Percentiles rank a stretch among this genome's conserved stretches.
phyloP scores from a whole-genome alignment of 2,888 invertebrate genomes.

The Phortica magna region DNA sequence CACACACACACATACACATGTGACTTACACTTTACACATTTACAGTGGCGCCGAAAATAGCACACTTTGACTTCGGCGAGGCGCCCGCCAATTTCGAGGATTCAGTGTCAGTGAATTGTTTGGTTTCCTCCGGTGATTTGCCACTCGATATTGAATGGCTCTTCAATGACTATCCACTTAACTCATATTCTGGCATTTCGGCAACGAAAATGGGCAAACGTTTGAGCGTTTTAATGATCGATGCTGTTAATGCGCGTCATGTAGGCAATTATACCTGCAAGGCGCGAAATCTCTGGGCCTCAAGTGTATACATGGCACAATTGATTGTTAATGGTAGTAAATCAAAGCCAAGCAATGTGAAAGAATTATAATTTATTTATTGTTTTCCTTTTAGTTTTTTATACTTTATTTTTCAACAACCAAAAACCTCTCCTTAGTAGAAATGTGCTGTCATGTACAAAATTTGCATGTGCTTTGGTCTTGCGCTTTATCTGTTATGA shows the following conservation, averaged over 20 bases:
- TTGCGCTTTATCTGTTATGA: constrained; percentile 13
- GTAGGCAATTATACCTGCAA: constrained; percentile 85
- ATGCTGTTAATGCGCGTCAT: constrained; percentile 82
- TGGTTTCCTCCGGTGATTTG: constrained; percentile 87
- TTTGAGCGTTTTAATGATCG: constrained; percentile 82
- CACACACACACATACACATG: too few species aligned
- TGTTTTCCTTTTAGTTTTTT: neutral
- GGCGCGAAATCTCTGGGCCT: constrained; percentile 82
- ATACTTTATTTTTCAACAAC: neutral
- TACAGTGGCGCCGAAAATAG: constrained; percentile 88
- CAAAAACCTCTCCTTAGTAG: neutral
- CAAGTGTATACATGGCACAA: constrained; percentile 81
- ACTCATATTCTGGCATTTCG: constrained; percentile 78
- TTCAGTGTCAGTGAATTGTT: constrained; percentile 85
- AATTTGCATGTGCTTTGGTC: constrained; percentile 9
- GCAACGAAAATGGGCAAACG: constrained; percentile 80
- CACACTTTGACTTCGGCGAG: constrained; percentile 84
- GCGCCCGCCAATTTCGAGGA: constrained; percentile 80
- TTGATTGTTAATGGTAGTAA: constrained; percentile 84
- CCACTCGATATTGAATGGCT: constrained; percentile 87
- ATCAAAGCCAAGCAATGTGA: constrained; percentile 4
- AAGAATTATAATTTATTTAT: neutral
- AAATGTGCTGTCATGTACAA: neutral
- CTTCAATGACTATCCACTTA: constrained; percentile 79
- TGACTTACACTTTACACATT: constrained; percentile 1